Base-by-base conservation (phyloP, 2,888 invertebrate species). In the Steromphala cineraria region DNA sequence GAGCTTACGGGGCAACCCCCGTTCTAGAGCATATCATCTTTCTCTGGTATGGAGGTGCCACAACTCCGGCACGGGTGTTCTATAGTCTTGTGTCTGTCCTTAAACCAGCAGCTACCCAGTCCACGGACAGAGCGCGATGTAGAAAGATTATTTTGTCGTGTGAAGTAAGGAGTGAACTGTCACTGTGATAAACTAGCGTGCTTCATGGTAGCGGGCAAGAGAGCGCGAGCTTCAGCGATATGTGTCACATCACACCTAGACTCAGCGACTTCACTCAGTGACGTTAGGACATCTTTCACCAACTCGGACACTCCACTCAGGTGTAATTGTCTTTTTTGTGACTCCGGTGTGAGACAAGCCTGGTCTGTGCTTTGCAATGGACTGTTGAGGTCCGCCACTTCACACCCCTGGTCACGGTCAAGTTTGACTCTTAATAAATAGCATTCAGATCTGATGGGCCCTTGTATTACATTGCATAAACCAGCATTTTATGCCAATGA, bases 11-110 rank as follows among this genome's bases (percentile, higher is more conserved):
- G 71, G 71, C 71, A 71, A 71, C 36, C 71, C 71, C 24, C 62
- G 62, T 28, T 71, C 71, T 71, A 31, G 17, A 71, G 71, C 71
- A 31, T 7, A 24, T 24, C 24, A 56, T 56, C 24, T 56, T 56
- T 56, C 71, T 36, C 28, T 71, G 28, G 62, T 28, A 71, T 71
- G 71, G 71, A 71, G 71, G 71, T 71, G 71, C 28, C 36, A 71
- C 40, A 36, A 71, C 40, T 36, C 19, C 36, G 17, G 19, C 31
- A 71, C 19, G 71, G 71, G 71, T 71, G 71, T 46, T 46, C 46
- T 46, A 46, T 46, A 46, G 46, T 46, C 46, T 13, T 1, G 46
- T 10, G 46, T 10, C 46, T 46, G 46, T 46, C 46, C 13, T 46
- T 5, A 46, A 1, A 46, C 46, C 46, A 46, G 46, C 46, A 46